Evolutionary conservation across 2,113 vertebrate genomes (phyloP).

Genomic region (Regulus satrapa): DNA sequence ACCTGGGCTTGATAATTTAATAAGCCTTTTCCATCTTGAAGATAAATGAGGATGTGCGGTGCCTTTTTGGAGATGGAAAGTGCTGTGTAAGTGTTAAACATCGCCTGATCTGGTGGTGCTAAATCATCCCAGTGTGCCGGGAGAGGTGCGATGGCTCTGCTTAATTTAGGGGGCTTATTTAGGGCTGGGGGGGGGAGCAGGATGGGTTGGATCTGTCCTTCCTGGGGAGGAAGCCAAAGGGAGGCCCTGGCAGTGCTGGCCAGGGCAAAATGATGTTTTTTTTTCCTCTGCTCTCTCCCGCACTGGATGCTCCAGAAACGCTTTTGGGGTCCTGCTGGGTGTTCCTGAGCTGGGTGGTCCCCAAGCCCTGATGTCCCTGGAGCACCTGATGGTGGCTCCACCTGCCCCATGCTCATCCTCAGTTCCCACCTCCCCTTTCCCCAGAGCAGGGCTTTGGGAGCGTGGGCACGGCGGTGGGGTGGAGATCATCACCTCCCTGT

Average conservation of each 20-base stretch:
- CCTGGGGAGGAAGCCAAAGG: not conserved
- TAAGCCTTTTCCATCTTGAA: constrained; percentile 36
- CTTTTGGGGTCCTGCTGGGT: not conserved
- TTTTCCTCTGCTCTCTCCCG: not conserved
- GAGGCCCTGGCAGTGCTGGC: not conserved
- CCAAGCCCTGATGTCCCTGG: fast-evolving
- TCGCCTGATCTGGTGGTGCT: not conserved
- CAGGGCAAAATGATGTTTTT: not conserved
- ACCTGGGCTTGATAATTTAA: constrained; percentile 31
- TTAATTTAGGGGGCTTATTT: constrained; percentile 16
- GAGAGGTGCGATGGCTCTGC: not conserved
- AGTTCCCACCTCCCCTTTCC: not conserved
- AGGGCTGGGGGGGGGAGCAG: not conserved
- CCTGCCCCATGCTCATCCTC: not conserved
- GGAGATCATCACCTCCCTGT: not conserved
- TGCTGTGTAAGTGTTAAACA: constrained; percentile 35
- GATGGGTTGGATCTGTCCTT: not conserved
- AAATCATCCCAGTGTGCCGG: constrained; percentile 4
- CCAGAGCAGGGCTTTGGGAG: not conserved
- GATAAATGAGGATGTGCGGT: constrained; percentile 4
- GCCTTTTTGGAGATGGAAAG: constrained; percentile 20
- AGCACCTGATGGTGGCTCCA: not conserved
- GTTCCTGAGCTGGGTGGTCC: not conserved
- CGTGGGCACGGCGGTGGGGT: not conserved
- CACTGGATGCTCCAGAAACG: fast-evolving